These are phyloP conservation scores for Erinaceus europaeus DNA, from an alignment of 2,113 vertebrate species.

Conservation along the genomic window DNA sequence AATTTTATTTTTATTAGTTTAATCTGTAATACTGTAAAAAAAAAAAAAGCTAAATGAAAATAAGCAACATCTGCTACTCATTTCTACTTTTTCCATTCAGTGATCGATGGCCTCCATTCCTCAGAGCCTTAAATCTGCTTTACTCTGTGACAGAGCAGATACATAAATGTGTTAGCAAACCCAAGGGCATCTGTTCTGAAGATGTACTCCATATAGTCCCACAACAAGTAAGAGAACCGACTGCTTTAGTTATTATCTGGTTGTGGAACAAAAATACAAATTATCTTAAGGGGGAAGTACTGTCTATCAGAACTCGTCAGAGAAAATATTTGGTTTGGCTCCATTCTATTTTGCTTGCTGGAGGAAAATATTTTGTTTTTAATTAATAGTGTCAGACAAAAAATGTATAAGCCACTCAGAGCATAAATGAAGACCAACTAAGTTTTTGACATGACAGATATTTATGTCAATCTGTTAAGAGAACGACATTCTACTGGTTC, in stretches of 20 bases:
- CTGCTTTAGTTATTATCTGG: slow-evolving; percentile 56
- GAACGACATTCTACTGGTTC: neutral
- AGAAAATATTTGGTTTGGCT: neutral
- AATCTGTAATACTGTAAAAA: slow-evolving; percentile 39
- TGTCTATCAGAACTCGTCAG: neutral
- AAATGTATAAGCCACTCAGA: neutral
- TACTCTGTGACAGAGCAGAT: slow-evolving; percentile 67
- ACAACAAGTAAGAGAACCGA: slow-evolving; percentile 62
- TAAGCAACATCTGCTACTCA: slow-evolving; percentile 24
- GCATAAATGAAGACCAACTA: neutral
- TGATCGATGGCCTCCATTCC: slow-evolving; percentile 68
- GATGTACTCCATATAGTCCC: slow-evolving; percentile 60
- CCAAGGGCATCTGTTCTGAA: slow-evolving; percentile 66
- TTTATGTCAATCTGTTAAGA: neutral
- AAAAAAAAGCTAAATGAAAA: slow-evolving; percentile 49
- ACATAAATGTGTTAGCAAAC: slow-evolving; percentile 71
- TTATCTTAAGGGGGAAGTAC: slow-evolving; percentile 1
- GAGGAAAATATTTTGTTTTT: slow-evolving; percentile 8
- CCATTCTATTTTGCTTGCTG: slow-evolving; percentile 3
- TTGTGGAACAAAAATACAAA: slow-evolving; percentile 47
- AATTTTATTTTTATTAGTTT: slow-evolving; percentile 3
- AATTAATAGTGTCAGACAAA: neutral
- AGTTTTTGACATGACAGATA: neutral
- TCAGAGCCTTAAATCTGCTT: slow-evolving; percentile 67
- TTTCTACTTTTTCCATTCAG: slow-evolving; percentile 41